phyloP scores from a whole-genome alignment of 2,888 invertebrate species.

The Syrphus vitripennis region DNA sequence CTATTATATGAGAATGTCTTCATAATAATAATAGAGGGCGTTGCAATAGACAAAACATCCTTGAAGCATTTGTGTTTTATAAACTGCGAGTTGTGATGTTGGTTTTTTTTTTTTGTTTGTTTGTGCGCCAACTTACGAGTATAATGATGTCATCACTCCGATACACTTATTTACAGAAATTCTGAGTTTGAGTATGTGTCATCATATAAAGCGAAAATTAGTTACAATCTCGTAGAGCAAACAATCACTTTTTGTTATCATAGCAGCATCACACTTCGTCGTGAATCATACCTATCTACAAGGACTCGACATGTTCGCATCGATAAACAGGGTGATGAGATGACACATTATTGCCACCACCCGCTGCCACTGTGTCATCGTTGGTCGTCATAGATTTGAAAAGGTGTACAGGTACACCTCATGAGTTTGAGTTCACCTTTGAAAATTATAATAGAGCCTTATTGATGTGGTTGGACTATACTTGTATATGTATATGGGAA shows the following conservation, averaged over 20 bases:
- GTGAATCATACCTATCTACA: background rate
- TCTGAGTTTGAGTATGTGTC: background rate
- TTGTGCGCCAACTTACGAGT: background rate
- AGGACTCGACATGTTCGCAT: background rate
- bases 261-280: background rate
- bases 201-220: conserved; percentile 1
- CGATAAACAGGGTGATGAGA: background rate
- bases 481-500: too few relatives aligned
- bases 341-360: background rate
- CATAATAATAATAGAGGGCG: background rate
- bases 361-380: too few relatives aligned
- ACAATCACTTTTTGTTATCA: conserved; percentile 26
- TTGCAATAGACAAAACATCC: background rate
- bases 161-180: background rate
- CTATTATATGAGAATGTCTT: background rate
- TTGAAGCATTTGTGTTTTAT: background rate
- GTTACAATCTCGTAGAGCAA: background rate
- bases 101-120: too few relatives aligned
- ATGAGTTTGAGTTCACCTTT: background rate
- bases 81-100: background rate
- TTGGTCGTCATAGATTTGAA: too few relatives aligned
- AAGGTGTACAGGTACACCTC: background rate
- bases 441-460: background rate
- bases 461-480: background rate
- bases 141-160: conserved; percentile 9